These are phyloP conservation scores for Dichetophora obliterata DNA, from an alignment of 2,888 invertebrate species.

Conservation along the genomic window DNA sequence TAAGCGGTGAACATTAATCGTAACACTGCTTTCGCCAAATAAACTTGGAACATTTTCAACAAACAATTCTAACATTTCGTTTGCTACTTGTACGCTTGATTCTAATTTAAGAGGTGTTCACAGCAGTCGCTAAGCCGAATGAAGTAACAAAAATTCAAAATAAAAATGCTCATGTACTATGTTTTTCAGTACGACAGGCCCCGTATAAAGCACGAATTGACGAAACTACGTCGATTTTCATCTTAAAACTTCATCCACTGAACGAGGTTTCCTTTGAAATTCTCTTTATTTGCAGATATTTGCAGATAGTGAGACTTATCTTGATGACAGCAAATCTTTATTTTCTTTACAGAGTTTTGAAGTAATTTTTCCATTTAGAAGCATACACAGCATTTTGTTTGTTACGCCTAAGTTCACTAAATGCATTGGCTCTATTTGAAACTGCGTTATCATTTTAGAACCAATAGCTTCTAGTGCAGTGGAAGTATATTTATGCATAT, in stretches of 20 bases:
- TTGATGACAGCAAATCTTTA: background rate
- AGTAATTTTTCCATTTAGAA: background rate
- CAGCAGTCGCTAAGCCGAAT: too few relatives aligned
- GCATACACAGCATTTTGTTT: constrained; percentile 21
- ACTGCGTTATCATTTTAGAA: constrained; percentile 25
- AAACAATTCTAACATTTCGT: too few relatives aligned
- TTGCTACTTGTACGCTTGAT: too few relatives aligned
- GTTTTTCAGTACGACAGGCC: too few relatives aligned
- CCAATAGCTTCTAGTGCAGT: constrained; percentile 2
- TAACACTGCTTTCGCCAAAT: too few relatives aligned
- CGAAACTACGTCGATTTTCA: too few relatives aligned
- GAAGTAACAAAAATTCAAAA: too few relatives aligned
- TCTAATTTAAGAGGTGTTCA: too few relatives aligned
- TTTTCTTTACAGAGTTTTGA: background rate
- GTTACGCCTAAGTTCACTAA: constrained; percentile 23
- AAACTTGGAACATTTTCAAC: too few relatives aligned
- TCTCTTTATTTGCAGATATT: constrained; percentile 17
- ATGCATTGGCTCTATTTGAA: constrained; percentile 32
- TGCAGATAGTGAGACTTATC: background rate
- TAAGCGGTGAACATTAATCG: too few relatives aligned
- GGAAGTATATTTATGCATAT: background rate
- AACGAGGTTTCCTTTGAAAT: constrained; percentile 7
- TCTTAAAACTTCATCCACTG: constrained; percentile 4
- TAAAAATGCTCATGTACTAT: too few relatives aligned
- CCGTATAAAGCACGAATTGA: too few relatives aligned